These are phyloP conservation scores for Adineta ricciae DNA, from an alignment of 2,888 invertebrate genomes.

Conservation along the genomic window DNA sequence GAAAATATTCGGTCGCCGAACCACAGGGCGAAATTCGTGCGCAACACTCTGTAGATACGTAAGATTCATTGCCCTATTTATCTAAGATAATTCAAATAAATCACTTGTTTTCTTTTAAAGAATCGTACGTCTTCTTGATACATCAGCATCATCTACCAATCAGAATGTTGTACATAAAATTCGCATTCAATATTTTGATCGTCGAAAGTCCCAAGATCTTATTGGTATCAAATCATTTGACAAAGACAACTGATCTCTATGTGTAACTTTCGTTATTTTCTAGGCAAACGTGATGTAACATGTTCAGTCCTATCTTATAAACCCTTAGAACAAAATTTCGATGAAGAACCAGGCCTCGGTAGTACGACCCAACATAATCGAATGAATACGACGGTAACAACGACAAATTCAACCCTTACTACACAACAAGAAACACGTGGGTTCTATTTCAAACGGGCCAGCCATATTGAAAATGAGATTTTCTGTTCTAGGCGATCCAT, in stretches of 20 bases:
- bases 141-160: not conserved
- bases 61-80: not conserved
- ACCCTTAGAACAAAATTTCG: not conserved
- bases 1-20: not conserved
- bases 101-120: not conserved
- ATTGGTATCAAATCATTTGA: not conserved
- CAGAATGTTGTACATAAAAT: conserved; percentile 8
- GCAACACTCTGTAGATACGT: not conserved
- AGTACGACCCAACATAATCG: not conserved
- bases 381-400: not conserved
- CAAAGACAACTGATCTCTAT: too few species aligned
- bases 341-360: not conserved
- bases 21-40: conserved; percentile 8
- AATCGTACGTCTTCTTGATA: not conserved
- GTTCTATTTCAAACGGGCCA: too few species aligned
- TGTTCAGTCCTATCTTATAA: not conserved
- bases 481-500: not conserved
- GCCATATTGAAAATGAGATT: not conserved
- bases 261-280: not conserved
- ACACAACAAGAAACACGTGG: not conserved
- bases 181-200: not conserved
- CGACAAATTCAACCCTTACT: not conserved
- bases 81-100: not conserved
- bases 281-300: conserved; percentile 4
- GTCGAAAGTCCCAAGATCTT: conserved; percentile 1